Evolutionary conservation across 1,140 invertebrate genomes (phyloP), one percentile per base, ranked within the genome.

Genomic region (Apocrypta bakeri): DNA sequence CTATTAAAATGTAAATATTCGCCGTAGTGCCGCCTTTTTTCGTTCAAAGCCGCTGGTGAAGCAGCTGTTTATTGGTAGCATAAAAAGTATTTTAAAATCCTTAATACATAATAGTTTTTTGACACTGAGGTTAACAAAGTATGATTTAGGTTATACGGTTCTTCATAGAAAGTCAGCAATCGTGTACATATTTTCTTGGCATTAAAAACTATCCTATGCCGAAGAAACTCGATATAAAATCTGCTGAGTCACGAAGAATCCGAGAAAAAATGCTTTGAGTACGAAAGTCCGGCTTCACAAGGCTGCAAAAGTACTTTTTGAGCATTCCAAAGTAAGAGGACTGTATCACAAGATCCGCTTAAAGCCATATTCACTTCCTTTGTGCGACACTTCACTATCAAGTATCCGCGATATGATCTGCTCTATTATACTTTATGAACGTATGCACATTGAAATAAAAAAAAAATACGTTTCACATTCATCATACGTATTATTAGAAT

Each of bases 161-260:
- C 14, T 2, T 48, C 12, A 2, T 48, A 48, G 14, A 48, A 48
- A 48, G 42, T 48, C 21, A 48, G 12, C 21, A 4, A 48, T 29
- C 6, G 27, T 66, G 63, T 29, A 66, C 24, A 66, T 66, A 21
- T 66, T 29, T 66, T 66, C 68, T 21, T 69, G 27, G 17, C 29
- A 17, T 27, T 69, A 29, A 69, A 21, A 33, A 31, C 29, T 69
- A 68, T 24, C 11, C 25, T 33, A 11, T 17, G 12, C 2, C 27
- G 31, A 33, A 9, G 12, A 0, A 69, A 31, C 21, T 29, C 31
- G 33, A 69, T 69, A 21, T 33, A 7, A 69, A 69, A 69, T 29
- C 27, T 12, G 68, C 68, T 69, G 68, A 29, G 63, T 76, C 27
- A 14, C 3, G 25, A 76, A 76, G 48, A 61, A 75, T 7, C 9